These are phyloP conservation scores for Paralichthys olivaceus DNA, from an alignment of 2,113 vertebrate genomes.

Conservation along the genomic window DNA sequence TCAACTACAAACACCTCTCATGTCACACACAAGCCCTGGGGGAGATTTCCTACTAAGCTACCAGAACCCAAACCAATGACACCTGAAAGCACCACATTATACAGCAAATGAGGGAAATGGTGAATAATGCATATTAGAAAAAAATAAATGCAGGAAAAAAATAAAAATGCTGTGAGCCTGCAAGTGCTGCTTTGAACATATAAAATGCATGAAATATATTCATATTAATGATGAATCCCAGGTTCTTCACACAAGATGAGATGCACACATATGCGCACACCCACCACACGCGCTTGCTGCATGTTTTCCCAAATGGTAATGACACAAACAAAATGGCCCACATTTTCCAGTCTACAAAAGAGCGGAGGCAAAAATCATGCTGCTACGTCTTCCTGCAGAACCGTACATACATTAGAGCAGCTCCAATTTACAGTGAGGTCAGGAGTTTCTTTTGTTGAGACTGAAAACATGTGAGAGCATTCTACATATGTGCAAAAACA, in stretches of 20 bases:
- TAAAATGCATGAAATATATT: constrained; percentile 64
- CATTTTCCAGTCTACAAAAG: constrained; percentile 44
- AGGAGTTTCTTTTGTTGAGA: not conserved
- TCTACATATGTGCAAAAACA: not conserved
- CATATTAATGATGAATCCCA: constrained; percentile 55
- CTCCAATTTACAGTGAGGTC: constrained; percentile 32
- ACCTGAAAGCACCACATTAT: constrained; percentile 43
- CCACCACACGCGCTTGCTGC: not conserved
- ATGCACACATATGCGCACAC: not conserved
- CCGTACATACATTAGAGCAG: not conserved
- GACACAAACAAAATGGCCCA: constrained; percentile 64
- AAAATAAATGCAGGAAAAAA: constrained; percentile 29
- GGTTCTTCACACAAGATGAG: constrained; percentile 29
- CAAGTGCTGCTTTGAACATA: constrained; percentile 69
- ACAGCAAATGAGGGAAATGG: constrained; percentile 36
- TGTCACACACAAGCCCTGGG: not conserved
- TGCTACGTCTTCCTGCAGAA: constrained; percentile 4
- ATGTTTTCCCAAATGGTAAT: constrained; percentile 48
- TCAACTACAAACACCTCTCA: constrained; percentile 10
- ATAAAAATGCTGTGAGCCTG: constrained; percentile 12
- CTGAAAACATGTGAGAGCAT: not conserved
- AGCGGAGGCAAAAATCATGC: constrained; percentile 15
- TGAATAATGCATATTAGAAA: constrained; percentile 49
- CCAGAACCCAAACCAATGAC: constrained; percentile 8
- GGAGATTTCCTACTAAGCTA: constrained; percentile 5